Evolutionary conservation across 2,888 invertebrate genomes (phyloP), one percentile per base, ranked within the genome.

Genomic region (Teinopalpus imperialis): DNA sequence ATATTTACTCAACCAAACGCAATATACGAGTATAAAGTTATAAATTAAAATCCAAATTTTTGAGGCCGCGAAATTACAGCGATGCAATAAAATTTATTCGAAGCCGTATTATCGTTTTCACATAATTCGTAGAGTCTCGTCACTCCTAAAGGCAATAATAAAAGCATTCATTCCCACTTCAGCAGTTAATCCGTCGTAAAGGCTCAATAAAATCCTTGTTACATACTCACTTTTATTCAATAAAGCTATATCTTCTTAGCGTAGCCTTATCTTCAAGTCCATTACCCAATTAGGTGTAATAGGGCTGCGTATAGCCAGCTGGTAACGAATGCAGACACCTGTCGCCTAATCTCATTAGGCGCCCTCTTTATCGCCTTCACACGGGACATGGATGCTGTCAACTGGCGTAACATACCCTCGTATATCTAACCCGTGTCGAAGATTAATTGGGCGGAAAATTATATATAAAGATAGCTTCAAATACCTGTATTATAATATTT

Each of bases 301-400:
- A 66, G 67, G 68, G 54, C 54, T 46, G 51, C 46, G 27, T 31
- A 31, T 40, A 32, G 40, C 45, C 53, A 46, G 54, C 59, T 50
- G 55, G 61, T 70, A 77, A 76, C 69, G 67, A 74, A 72, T 68
- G 67, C 64, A 71, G 74, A 69, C 81, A 79, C 73, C 79, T 77
- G 76, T 69, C 74, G 56, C 60, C 63, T 72, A 63, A 63, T 68
- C 65, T 61, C 52, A 66, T 73, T 69, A 67, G 54, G 49, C 52
- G 52, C 50, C 56, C 55, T 63, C 55, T 63, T 55, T 57, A 59
- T 54, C 52, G 48, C 45, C 53, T 44, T 39, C 47, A 43, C 41
- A 47, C 43, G 13, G 26, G 20, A 13, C 16, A 4, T 47, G 42
- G 39, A 41, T 48, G 40, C 39, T 48, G 37, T 46, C 35, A 26